Evolutionary conservation across 1,140 invertebrate genomes (phyloP).

Genomic region (Babylonia areolata): DNA sequence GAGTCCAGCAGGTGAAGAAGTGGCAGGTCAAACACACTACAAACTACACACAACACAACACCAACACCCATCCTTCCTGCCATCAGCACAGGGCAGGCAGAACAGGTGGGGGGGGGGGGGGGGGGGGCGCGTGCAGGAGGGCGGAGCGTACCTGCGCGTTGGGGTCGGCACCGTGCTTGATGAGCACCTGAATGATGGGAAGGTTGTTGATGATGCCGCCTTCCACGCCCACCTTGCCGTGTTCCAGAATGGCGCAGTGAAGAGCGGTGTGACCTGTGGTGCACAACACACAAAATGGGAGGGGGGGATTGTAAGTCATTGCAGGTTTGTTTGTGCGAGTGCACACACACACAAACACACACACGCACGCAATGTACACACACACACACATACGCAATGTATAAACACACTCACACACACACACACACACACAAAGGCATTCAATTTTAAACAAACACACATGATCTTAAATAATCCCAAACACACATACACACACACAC

Average conservation of each 20-base stretch:
- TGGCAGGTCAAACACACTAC: too few relatives aligned
- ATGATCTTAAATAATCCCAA: background rate
- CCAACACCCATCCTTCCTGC: too few relatives aligned
- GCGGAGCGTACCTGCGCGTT: constrained; percentile 60
- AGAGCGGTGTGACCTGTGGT: constrained; percentile 66
- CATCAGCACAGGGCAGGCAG: too few relatives aligned
- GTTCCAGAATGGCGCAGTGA: constrained; percentile 65
- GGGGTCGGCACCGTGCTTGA: constrained; percentile 62
- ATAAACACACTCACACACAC: background rate
- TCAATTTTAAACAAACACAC: background rate
- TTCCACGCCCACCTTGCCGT: constrained; percentile 50
- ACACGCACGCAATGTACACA: too few relatives aligned
- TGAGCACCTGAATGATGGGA: constrained; percentile 61
- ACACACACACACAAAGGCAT: background rate
- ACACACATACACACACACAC: constrained; percentile 6
- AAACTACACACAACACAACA: too few relatives aligned
- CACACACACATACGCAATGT: too few relatives aligned
- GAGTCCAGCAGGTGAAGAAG: too few relatives aligned
- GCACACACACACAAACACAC: too few relatives aligned
- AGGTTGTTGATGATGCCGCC: constrained; percentile 54
- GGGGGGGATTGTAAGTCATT: too few relatives aligned
- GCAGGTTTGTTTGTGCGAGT: too few relatives aligned
- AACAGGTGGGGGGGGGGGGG: too few relatives aligned
- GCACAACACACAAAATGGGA: constrained; percentile 35
- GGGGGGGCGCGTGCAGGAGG: background rate